These are phyloP conservation scores for Sesia bembeciformis DNA, from an alignment of 2,888 invertebrate genomes.

Conservation along the genomic window DNA sequence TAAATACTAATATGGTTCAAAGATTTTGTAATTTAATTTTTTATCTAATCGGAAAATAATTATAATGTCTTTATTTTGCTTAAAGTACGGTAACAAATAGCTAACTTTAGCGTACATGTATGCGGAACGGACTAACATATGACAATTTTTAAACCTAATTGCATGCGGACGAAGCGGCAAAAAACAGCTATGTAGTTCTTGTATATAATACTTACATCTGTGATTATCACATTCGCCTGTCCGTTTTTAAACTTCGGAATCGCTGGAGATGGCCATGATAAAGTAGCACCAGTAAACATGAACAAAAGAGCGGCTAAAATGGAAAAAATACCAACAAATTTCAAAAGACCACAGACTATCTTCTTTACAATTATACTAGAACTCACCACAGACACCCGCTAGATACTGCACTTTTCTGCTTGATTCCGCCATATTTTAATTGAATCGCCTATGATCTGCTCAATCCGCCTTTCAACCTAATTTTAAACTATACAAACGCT, in stretches of 20 bases:
- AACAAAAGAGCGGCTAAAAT: constrained; percentile 54
- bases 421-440: constrained; percentile 8
- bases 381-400: constrained; percentile 60
- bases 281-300: constrained; percentile 57
- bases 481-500: no score
- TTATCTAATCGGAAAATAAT: no score
- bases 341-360: not conserved
- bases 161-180: not conserved
- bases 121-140: no score
- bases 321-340: not conserved
- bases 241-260: constrained; percentile 65
- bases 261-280: constrained; percentile 74
- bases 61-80: no score
- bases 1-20: no score
- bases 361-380: constrained; percentile 13
- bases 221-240: constrained; percentile 46
- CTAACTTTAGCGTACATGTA: no score
- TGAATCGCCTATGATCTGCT: no score
- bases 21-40: no score
- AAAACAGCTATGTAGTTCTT: not conserved
- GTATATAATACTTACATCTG: constrained; percentile 34
- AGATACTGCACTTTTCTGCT: constrained; percentile 57
- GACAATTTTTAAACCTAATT: no score
- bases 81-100: no score
- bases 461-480: no score